Percentiles rank a stretch among this genome's conserved stretches.
phyloP scores from a whole-genome alignment of 2,888 invertebrate species.

The Xestia sexstrigata region DNA sequence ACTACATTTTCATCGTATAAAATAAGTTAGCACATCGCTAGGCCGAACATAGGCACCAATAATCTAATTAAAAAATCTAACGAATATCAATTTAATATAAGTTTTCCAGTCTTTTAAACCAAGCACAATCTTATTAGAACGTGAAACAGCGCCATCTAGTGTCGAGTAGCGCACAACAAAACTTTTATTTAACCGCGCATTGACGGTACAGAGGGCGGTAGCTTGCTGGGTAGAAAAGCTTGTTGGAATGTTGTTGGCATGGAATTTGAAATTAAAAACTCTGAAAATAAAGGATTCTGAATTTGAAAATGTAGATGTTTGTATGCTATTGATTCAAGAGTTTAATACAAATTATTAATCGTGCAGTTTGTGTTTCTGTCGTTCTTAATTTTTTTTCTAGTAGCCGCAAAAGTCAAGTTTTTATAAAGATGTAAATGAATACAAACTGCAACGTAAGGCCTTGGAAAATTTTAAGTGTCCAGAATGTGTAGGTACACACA shows the following conservation, averaged over 20 bases:
- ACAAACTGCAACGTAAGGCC: not conserved
- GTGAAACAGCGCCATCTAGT: slow-evolving; percentile 77
- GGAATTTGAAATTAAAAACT: slow-evolving; percentile 2
- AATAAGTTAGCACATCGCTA: not conserved
- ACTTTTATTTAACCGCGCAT: slow-evolving; percentile 32
- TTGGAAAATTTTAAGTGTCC: not conserved
- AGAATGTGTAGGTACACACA: not conserved
- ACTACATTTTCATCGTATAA: too few species aligned
- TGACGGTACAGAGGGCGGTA: slow-evolving; percentile 76
- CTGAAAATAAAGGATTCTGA: not conserved
- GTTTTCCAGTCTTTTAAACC: not conserved
- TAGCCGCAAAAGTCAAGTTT: not conserved
- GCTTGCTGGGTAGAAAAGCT: slow-evolving; percentile 16
- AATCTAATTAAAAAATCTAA: not conserved
- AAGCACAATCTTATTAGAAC: slow-evolving; percentile 60
- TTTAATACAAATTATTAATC: not conserved
- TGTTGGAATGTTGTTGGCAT: not conserved
- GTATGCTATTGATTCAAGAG: not conserved
- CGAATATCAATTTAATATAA: too few species aligned
- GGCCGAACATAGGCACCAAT: not conserved
- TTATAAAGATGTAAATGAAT: not conserved
- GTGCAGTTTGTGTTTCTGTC: not conserved
- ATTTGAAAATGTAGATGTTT: not conserved
- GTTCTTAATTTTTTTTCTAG: not conserved
- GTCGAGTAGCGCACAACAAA: slow-evolving; percentile 77